Evolutionary conservation across 2,797 vertebrate genomes (phyloP).

Genomic region (Sciurus carolinensis): DNA sequence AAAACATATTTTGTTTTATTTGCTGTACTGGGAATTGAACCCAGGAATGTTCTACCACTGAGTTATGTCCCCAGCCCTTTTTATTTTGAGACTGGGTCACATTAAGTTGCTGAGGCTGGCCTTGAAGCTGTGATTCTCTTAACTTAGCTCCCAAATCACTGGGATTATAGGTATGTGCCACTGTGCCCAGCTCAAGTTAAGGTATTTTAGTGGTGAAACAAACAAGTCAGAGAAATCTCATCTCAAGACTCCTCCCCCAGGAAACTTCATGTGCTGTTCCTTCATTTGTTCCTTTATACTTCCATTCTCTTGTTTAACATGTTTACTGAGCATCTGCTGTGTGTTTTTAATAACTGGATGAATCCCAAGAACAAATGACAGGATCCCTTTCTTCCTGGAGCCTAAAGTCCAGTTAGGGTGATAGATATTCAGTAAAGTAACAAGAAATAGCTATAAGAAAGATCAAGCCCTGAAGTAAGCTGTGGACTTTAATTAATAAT

Average conservation of each 20-base stretch:
- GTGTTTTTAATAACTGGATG: conserved; percentile 48
- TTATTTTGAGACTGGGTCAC: too few relatives aligned
- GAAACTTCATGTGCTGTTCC: conserved; percentile 36
- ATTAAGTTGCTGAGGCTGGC: too few relatives aligned
- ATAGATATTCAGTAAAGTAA: conserved; percentile 19
- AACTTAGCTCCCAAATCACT: too few relatives aligned
- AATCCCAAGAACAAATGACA: conserved; percentile 53
- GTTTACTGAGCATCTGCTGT: conserved; percentile 23
- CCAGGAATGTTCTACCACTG: too few relatives aligned
- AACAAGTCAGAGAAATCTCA: conserved; percentile 51
- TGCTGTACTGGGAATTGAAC: too few relatives aligned
- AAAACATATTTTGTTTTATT: background rate
- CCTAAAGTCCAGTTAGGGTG: conserved; percentile 6
- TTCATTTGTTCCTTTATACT: conserved; percentile 40
- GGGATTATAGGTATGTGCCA: too few relatives aligned
- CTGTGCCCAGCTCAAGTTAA: background rate
- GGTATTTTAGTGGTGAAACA: conserved; percentile 42
- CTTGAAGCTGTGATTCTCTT: too few relatives aligned
- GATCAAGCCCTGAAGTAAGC: conserved; percentile 25
- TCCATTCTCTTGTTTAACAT: background rate
- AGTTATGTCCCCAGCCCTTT: too few relatives aligned
- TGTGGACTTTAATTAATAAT: background rate
- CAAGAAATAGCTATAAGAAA: conserved; percentile 14
- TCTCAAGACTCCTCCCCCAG: background rate
- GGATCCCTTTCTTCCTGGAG: conserved; percentile 27